These are phyloP conservation scores for Rotaria sp. DNA, from an alignment of 2,888 invertebrate genomes.

Conservation along the genomic window DNA sequence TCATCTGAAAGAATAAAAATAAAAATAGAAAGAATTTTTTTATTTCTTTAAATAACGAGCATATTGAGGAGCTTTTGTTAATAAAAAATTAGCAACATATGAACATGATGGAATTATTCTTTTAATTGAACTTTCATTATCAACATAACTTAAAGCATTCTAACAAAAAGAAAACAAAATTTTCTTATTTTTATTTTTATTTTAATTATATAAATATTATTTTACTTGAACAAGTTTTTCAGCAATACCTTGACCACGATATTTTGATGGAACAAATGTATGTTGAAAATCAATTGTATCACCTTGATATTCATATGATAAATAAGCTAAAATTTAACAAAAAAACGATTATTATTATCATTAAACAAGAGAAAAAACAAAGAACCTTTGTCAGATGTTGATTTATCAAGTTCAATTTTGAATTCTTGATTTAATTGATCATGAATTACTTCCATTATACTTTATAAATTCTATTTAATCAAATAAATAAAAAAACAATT, in stretches of 20 bases:
- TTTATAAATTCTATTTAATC: neutral
- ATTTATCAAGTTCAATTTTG: neutral
- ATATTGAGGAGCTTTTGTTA: neutral
- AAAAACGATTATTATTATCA: neutral
- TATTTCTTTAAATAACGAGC: neutral
- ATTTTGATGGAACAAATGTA: conserved; percentile 7
- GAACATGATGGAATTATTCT: neutral
- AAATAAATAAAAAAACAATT: neutral
- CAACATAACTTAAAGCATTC: neutral
- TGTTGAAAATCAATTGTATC: conserved; percentile 15
- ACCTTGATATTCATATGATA: neutral
- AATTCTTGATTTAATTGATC: neutral
- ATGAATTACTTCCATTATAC: neutral
- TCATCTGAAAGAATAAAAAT: neutral
- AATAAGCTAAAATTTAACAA: neutral
- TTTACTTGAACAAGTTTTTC: conserved; percentile 11
- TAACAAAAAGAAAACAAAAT: neutral
- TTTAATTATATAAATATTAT: neutral
- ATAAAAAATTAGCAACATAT: neutral
- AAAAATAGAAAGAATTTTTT: neutral
- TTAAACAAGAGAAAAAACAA: no score
- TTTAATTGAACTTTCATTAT: neutral
- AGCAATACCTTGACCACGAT: conserved; percentile 24
- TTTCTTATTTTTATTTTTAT: no score
- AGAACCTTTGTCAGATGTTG: neutral